Base-by-base conservation (phyloP, 1,140 invertebrate species). In the Neoseiulus cucumeris region DNA sequence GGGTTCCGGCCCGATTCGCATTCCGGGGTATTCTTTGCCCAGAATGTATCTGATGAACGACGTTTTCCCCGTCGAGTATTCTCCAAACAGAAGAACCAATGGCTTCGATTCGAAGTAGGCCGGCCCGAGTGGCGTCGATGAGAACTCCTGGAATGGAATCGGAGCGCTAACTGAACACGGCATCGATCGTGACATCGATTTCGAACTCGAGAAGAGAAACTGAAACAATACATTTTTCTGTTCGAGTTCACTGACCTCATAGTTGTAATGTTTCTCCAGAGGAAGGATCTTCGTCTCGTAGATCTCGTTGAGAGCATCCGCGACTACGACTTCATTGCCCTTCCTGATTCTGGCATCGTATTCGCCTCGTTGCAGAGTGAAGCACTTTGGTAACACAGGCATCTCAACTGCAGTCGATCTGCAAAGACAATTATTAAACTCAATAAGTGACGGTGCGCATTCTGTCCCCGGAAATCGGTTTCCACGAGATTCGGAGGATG, bases 61-160 rank as follows among this genome's bases (percentile, higher is more conserved):
- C 0, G 94, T 98, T 80, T 98, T 98, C 68, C 94, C 95, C 1
- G 94, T 98, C 0, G 94, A 98, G 76, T 98, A 98, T 75, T 98
- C 94, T 0, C 95, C 95, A 44, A 98, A 90, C 1, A 98, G 78
- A 5, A 59, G 22, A 12, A 59, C 51, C 2, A 59, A 33, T 9
- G 51, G 51, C 51, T 59, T 59, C 51, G 51, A 59, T 33, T 59
- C 51, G 51, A 59, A 59, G 51, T 59, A 59, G 14, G 51, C 51
- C 17, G 51, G 51, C 22, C 22, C 51, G 25, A 59, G 22, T 2
- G 51, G 51, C 9, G 51, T 59, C 22, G 51, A 59, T 6, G 33
- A n/a, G 22, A 59, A 59, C 1, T 59, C 51, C 51, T 59, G 33
- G 33, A 59, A 29, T 25, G 22, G 14, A 28, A 59, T 25, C 33